Conservation (phyloP, 2,888 invertebrate genomes). For the Hymenopus coronatus region DNA sequence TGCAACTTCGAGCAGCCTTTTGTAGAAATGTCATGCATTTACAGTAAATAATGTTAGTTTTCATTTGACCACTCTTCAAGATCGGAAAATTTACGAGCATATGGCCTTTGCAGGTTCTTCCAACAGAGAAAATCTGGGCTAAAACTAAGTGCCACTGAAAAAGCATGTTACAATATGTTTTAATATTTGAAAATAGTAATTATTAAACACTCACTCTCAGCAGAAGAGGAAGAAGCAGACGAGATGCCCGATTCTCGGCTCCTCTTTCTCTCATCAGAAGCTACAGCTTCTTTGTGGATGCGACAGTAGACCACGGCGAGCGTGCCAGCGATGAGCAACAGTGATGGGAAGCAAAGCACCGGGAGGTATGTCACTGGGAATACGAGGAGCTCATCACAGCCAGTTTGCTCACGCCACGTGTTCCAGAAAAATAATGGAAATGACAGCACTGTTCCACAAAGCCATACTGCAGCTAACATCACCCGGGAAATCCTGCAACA, state of each 20-base stretch:
- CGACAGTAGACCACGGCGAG: constrained; percentile 20
- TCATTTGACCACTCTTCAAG: too few relatives aligned
- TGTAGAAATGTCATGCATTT: too few relatives aligned
- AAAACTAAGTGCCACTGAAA: too few relatives aligned
- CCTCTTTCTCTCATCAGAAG: neutral
- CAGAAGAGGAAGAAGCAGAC: neutral
- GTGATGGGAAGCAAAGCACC: neutral
- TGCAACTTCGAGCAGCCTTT: too few relatives aligned
- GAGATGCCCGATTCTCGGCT: neutral
- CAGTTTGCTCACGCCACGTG: constrained; percentile 19
- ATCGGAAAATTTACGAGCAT: too few relatives aligned
- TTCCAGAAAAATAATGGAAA: constrained; percentile 27
- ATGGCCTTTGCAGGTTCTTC: too few relatives aligned
- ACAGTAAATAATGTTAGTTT: too few relatives aligned
- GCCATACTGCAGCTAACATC: constrained; percentile 20
- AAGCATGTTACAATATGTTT: too few relatives aligned
- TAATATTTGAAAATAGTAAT: too few relatives aligned
- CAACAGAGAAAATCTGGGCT: too few relatives aligned
- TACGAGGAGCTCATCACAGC: constrained; percentile 25
- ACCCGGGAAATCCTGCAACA: constrained; percentile 19
- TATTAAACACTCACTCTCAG: neutral
- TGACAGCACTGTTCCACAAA: constrained; percentile 7
- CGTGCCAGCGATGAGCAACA: constrained; percentile 5
- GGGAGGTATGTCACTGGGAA: constrained; percentile 10
- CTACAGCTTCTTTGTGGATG: constrained; percentile 20